Percentiles rank a stretch among this genome's conserved stretches.
These are phyloP conservation scores for Lepidothrix coronata DNA, from an alignment of 2,113 vertebrate species.

Conservation along the genomic window DNA sequence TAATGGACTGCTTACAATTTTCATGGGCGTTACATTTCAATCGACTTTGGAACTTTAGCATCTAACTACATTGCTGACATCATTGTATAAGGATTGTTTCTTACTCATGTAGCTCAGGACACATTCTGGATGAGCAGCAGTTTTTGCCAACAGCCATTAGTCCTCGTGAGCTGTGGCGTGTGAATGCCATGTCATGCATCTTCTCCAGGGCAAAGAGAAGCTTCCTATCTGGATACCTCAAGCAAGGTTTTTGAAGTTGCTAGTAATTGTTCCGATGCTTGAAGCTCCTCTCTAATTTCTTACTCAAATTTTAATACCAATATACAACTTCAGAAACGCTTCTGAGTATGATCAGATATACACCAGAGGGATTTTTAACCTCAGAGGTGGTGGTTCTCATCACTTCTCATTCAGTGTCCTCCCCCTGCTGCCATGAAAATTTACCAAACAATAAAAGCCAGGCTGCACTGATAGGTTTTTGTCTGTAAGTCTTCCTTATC, in stretches of 20 bases:
- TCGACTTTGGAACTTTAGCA: background rate
- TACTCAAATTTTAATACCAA: background rate
- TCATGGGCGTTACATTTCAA: background rate
- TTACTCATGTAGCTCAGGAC: background rate
- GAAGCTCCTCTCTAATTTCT: background rate
- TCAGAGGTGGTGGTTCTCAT: background rate
- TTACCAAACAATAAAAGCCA: background rate
- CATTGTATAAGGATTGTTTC: background rate
- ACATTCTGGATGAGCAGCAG: background rate
- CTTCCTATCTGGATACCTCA: background rate
- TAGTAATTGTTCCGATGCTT: background rate
- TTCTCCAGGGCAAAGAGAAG: background rate
- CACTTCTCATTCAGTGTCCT: background rate
- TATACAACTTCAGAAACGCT: background rate
- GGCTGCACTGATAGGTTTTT: background rate
- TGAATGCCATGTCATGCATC: background rate
- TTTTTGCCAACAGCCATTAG: conserved; percentile 1
- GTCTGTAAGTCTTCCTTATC: background rate
- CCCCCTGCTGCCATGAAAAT: background rate
- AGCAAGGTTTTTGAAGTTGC: background rate
- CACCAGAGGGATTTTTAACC: background rate
- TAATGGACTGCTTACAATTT: background rate
- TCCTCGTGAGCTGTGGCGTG: background rate
- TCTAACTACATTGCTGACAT: background rate
- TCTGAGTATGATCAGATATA: background rate